phyloP scores from a whole-genome alignment of 2,888 invertebrate genomes.

The Zaprionus lineosus region DNA sequence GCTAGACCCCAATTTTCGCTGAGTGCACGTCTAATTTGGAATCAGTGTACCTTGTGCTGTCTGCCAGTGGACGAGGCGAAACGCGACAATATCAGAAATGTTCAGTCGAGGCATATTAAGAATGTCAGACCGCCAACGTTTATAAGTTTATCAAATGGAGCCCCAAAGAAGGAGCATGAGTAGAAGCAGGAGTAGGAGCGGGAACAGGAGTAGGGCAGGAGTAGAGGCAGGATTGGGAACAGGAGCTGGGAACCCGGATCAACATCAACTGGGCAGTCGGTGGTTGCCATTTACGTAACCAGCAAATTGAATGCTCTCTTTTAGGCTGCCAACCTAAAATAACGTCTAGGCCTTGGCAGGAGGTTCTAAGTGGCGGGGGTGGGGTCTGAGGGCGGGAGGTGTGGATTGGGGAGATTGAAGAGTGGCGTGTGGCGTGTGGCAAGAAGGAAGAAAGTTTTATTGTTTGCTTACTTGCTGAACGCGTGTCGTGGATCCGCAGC shows the following conservation, averaged over 20 bases:
- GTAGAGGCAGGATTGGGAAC: too few relatives aligned
- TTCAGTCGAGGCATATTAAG: conserved; percentile 43
- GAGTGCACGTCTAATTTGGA: too few relatives aligned
- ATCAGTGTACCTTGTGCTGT: conserved; percentile 23
- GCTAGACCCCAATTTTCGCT: too few relatives aligned
- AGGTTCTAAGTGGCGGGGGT: too few relatives aligned
- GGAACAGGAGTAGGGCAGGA: too few relatives aligned
- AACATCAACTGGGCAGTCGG: conserved; percentile 32
- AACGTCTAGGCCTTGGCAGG: too few relatives aligned
- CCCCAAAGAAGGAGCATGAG: too few relatives aligned
- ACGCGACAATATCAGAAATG: conserved; percentile 16
- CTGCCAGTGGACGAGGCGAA: conserved; percentile 15
- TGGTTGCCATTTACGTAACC: conserved; percentile 69
- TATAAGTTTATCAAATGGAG: conserved; percentile 64
- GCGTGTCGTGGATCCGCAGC: conserved; percentile 45
- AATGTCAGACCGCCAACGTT: conserved; percentile 52
- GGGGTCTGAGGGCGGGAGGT: too few relatives aligned
- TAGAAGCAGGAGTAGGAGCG: too few relatives aligned
- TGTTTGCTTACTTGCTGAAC: conserved; percentile 76
- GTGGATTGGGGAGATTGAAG: too few relatives aligned
- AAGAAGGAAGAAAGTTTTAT: conserved; percentile 44
- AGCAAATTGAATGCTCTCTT: conserved; percentile 46
- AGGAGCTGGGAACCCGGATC: background rate
- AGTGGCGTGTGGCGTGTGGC: background rate
- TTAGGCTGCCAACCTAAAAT: conserved; percentile 21